Evolutionary conservation across 1,140 invertebrate species (phyloP), one percentile per base, ranked within the genome.

Genomic region (Aphaenogaster floridana): DNA sequence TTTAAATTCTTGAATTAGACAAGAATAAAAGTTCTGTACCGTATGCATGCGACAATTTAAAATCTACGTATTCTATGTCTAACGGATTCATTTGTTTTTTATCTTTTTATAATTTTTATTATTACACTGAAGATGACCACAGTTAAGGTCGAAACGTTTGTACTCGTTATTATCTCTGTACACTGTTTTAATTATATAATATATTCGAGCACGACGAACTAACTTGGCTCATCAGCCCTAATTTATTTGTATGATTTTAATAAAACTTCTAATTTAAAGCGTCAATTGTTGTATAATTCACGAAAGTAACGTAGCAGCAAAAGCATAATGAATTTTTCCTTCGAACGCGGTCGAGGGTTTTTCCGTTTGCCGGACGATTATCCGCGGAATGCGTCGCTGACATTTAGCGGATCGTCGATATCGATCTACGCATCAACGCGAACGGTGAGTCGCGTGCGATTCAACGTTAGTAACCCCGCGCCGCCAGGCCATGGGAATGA

Each of bases 341-440:
- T 15, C 28, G 36, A 61, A 28, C 28, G 28, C 9, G 11, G 42
- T 5, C 15, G n/a, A 39, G n/a, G 15, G 42, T 36, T 61, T 74
- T 42, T 39, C 13, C 50, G 15, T n/a, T 72, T 50, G 17, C 17
- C 39, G 9, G 6, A 6, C 36, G 28, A 21, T 11, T 21, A 48
- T 21, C 11, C n/a, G 42, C 42, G 42, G 69, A 63, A 61, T 84
- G 54, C 34, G n/a, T 54, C 36, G 50, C 42, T 84, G 69, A 74
- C 57, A 84, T 39, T 84, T 74, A 74, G 45, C 68, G 34, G 69
- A 45, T 83, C 52, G 39, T 15, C 39, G 79, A 71, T 83, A 59
- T 83, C 64, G 79, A 71, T 71, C 66, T 57, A 71, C 21, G 52
- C 50, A 45, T 81, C 50, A 52, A 54, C 50, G 39, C 21, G n/a